Evolutionary conservation across 1,140 invertebrate species (phyloP).

Genomic region (Epicauta chinensis): DNA sequence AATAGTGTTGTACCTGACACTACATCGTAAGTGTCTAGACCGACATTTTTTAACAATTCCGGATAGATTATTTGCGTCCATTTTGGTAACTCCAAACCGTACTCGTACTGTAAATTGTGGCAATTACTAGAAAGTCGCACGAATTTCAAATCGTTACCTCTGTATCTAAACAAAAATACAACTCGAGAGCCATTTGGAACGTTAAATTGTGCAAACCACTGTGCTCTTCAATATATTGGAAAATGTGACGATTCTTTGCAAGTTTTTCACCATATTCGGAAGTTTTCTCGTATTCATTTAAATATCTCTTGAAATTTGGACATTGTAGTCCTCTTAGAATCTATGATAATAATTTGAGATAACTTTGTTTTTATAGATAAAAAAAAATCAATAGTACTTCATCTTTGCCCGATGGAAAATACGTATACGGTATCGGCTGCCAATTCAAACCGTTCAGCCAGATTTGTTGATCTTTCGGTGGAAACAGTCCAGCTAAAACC

Average conservation of each 20-base stretch:
- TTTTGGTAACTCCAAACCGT: slow-evolving; percentile 8
- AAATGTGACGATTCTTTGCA: too few species aligned
- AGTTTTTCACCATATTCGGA: too few species aligned
- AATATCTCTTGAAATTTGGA: too few species aligned
- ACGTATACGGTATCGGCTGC: slow-evolving; percentile 7
- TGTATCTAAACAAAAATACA: too few species aligned
- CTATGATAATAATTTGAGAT: too few species aligned
- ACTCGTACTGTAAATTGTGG: background rate
- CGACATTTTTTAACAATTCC: slow-evolving; percentile 35
- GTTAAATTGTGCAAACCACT: too few species aligned
- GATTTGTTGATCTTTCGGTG: slow-evolving; percentile 10
- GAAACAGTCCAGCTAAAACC: slow-evolving; percentile 19
- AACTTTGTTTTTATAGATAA: background rate
- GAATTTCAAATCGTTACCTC: too few species aligned
- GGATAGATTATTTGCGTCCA: slow-evolving; percentile 19
- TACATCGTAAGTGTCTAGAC: slow-evolving; percentile 21
- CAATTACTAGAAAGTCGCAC: too few species aligned
- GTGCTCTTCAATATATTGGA: too few species aligned
- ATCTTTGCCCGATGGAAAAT: background rate
- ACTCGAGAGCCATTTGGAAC: too few species aligned
- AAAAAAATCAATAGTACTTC: background rate
- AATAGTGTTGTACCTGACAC: slow-evolving; percentile 17
- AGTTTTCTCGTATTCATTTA: too few species aligned
- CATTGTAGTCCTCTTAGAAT: too few species aligned
- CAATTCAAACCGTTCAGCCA: slow-evolving; percentile 7